Base-by-base conservation (phyloP, 2,888 invertebrate genomes). In the Yponomeuta cagnagella region DNA sequence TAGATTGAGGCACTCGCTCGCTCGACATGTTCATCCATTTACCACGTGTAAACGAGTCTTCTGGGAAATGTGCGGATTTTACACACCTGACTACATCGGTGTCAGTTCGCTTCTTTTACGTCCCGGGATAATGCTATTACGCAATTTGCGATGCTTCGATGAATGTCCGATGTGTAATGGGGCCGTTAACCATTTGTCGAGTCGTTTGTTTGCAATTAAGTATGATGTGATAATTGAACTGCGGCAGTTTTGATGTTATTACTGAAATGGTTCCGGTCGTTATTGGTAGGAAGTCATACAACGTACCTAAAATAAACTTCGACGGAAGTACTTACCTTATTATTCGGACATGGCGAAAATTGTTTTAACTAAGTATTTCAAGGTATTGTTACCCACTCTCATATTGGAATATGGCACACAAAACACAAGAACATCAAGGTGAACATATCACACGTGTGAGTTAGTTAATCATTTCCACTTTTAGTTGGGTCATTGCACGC, bases 101-200 rank as follows among this genome's bases (percentile, higher is more conserved):
- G 30, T 68, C 70, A 72, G 70, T 70, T 72, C 66, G 72, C 70
- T 68, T 63, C 43, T 15, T 70, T 48, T 43, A 66, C 64, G 64
- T 71, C 37, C 58, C 48, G 63, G 15, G 30, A 58, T 58, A 81
- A 80, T 80, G 75, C 78, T 77, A 79, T 83, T 82, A 84, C 78
- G 74, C 73, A 80, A 81, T 82, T 80, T 77, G 76, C 63, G 72
- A 79, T 75, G 76, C 74, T 78, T 73, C 75, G 71, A 8, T 37
- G n/a, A 67, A 58, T 58, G 4, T 3, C 52, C 15, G 15, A 58
- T 58, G 52, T 15, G 15, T 58, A 58, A 58, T 58, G 52, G 52
- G 52, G 12, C 52, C 12, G 52, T 58, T 4, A 58, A 58, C 52
- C 52, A 58, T 58, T 15, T 58, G 52, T 58, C 12, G 52, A 15